phyloP scores from a whole-genome alignment of 1,140 invertebrate genomes.

The Pteromalus puparum region DNA sequence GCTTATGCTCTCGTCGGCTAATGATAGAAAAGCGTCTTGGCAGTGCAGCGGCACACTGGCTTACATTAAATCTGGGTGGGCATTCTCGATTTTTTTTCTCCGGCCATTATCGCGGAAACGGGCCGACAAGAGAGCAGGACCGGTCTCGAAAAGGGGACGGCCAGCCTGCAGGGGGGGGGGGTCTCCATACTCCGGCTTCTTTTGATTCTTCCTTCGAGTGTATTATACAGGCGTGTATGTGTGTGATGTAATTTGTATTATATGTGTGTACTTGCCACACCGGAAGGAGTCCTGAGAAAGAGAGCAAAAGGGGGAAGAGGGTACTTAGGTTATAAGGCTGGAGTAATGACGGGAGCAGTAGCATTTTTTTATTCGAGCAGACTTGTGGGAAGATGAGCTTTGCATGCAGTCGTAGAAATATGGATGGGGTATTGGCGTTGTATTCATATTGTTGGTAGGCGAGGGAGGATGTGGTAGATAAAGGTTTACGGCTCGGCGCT shows the following conservation, averaged over 20 bases:
- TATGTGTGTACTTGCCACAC: background rate
- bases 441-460: too few species aligned
- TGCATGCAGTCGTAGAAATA: too few species aligned
- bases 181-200: background rate
- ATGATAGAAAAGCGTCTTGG: slow-evolving; percentile 12
- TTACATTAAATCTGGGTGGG: slow-evolving; percentile 57
- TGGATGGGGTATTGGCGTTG: too few species aligned
- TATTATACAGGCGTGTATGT: background rate
- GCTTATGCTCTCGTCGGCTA: background rate
- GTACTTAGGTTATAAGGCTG: too few species aligned
- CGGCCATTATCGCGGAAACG: slow-evolving; percentile 8
- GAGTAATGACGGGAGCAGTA: too few species aligned
- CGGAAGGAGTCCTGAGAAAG: slow-evolving; percentile 2
- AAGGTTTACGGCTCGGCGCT: too few species aligned
- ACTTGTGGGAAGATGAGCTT: too few species aligned
- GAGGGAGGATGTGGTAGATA: too few species aligned
- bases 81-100: slow-evolving; percentile 56
- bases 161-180: background rate
- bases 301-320: background rate
- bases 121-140: background rate
- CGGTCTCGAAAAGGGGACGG: background rate
- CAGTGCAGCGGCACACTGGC: slow-evolving; percentile 56
- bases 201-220: background rate
- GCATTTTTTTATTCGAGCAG: too few species aligned
- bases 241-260: background rate